A percentile compares a stretch with the other conserved stretches of the same genome.
Evolutionary conservation across 2,797 vertebrate genomes (phyloP).

Genomic region (Zenarchopterus dispar): DNA sequence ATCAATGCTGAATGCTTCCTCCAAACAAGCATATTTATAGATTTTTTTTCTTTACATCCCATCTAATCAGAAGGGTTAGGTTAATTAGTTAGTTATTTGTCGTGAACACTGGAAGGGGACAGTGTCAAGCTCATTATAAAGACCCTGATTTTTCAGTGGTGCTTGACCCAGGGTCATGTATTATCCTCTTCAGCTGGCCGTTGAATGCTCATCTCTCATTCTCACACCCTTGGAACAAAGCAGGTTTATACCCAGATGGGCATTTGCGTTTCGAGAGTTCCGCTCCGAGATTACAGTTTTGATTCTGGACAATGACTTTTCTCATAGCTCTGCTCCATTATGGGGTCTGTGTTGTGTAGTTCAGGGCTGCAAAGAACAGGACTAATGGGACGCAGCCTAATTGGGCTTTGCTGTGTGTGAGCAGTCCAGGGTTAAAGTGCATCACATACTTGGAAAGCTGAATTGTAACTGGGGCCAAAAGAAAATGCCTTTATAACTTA

Average conservation of each 20-base stretch:
- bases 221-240: conserved; percentile 31
- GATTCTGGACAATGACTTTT: conserved; percentile 32
- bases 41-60: conserved; percentile 3
- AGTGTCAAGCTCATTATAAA: conserved; percentile 38
- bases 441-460: not conserved
- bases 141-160: conserved; percentile 16
- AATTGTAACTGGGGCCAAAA: conserved; percentile 7
- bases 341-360: conserved; percentile 1
- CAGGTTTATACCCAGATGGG: conserved; percentile 19
- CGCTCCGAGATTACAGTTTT: conserved; percentile 23
- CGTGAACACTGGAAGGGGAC: conserved; percentile 7
- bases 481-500: not conserved
- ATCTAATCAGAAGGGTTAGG: conserved; percentile 7
- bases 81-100: conserved; percentile 18
- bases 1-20: not conserved
- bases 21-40: not conserved
- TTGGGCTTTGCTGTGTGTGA: not conserved
- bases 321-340: conserved; percentile 27
- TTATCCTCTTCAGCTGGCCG: conserved; percentile 41
- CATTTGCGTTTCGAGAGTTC: conserved; percentile 20
- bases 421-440: not conserved
- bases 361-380: conserved; percentile 7
- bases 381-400: conserved; percentile 12
- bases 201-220: conserved; percentile 30
- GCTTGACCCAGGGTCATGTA: conserved; percentile 34